Evolutionary conservation across 2,113 vertebrate genomes (phyloP).

Genomic region (Carlito syrichta): DNA sequence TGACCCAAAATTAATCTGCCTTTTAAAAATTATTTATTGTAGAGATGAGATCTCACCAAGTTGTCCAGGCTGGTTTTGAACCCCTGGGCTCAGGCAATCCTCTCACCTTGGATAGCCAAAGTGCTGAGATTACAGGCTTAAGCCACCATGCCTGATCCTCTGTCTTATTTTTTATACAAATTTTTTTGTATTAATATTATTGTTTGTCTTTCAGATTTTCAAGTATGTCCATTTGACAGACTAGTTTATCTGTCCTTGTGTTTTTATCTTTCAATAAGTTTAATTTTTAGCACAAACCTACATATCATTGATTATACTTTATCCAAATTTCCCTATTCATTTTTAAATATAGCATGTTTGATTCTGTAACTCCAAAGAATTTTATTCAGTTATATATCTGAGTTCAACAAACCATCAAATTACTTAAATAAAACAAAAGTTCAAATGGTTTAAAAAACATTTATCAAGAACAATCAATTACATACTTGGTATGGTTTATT

Average conservation of each 20-base stretch:
- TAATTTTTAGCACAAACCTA: neutral
- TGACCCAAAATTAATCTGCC: neutral
- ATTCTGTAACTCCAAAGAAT: neutral
- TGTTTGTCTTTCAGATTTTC: neutral
- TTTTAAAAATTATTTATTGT: no score
- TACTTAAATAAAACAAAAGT: neutral
- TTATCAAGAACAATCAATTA: conserved; percentile 13
- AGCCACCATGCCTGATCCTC: no score
- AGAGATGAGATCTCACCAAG: no score
- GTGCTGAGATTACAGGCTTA: no score
- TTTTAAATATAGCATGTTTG: neutral
- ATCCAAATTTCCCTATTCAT: neutral
- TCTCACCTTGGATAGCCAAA: no score
- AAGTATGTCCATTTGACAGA: neutral
- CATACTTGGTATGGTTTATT: neutral
- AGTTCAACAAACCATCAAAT: neutral
- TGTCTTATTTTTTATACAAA: no score
- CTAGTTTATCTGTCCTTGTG: neutral
- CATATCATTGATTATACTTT: neutral
- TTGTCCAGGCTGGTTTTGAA: no score
- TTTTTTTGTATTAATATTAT: neutral
- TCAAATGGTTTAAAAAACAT: neutral
- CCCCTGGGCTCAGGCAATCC: no score
- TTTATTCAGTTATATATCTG: neutral
- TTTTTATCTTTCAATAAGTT: neutral